Evolutionary conservation across 2,888 invertebrate genomes (phyloP).

Genomic region (Andrena chrysosceles): DNA sequence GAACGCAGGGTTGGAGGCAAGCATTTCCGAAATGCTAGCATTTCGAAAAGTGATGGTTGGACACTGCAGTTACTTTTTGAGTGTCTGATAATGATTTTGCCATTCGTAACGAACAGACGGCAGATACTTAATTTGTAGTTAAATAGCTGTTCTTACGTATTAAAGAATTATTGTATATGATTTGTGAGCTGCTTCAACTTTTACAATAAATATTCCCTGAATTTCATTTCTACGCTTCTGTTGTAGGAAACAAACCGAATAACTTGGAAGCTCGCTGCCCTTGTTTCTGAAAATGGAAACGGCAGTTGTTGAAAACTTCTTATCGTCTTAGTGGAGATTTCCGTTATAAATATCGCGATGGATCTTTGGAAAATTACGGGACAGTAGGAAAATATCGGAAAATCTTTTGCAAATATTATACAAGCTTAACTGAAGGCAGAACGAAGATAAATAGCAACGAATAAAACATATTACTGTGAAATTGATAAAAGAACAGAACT

Average conservation of each 20-base stretch:
- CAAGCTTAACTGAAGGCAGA: neutral
- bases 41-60: neutral
- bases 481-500: neutral
- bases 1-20: neutral
- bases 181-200: neutral
- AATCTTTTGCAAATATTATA: conserved; percentile 17
- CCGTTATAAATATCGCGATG: conserved; percentile 28
- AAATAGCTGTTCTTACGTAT: neutral
- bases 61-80: neutral
- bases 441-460: neutral
- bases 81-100: too few relatives aligned
- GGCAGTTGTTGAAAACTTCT: conserved; percentile 40
- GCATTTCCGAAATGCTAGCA: neutral
- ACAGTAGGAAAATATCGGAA: neutral
- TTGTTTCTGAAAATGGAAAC: conserved; percentile 15
- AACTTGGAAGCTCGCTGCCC: conserved; percentile 11
- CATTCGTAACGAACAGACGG: too few relatives aligned
- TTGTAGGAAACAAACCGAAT: neutral
- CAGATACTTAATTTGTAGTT: neutral
- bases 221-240: conserved; percentile 34
- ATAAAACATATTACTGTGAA: neutral
- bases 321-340: conserved; percentile 1
- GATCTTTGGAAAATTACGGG: neutral
- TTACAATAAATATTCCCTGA: neutral
- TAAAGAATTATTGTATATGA: conserved; percentile 20